These are phyloP conservation scores for Ictalurus punctatus DNA, from an alignment of 2,113 vertebrate genomes.

Conservation along the genomic window DNA sequence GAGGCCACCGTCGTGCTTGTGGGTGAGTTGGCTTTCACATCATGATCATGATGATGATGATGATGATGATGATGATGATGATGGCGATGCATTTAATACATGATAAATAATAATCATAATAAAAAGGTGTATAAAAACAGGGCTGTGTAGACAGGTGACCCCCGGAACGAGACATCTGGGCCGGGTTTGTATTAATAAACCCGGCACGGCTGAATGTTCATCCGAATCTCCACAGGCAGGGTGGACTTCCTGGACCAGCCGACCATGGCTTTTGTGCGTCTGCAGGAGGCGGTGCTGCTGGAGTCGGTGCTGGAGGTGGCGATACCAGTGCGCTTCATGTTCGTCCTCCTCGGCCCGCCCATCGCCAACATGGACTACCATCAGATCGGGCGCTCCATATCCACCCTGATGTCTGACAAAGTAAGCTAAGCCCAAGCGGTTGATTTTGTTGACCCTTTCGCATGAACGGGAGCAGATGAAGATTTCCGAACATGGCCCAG, in stretches of 20 bases:
- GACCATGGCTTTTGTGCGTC: slow-evolving; percentile 95
- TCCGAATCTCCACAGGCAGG: slow-evolving; percentile 73
- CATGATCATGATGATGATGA: neutral
- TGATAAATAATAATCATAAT: neutral
- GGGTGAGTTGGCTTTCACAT: slow-evolving; percentile 72
- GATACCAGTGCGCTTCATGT: slow-evolving; percentile 91
- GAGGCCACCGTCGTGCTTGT: slow-evolving; percentile 97
- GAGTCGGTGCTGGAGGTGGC: slow-evolving; percentile 94
- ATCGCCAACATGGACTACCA: slow-evolving; percentile 96
- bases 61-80: neutral
- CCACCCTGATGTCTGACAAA: slow-evolving; percentile 99
- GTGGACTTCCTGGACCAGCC: slow-evolving; percentile 96
- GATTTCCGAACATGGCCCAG: neutral
- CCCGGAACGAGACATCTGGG: neutral
- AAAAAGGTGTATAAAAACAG: neutral
- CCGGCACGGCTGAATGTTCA: neutral
- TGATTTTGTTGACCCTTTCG: neutral
- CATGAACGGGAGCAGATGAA: neutral
- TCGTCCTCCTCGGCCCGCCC: slow-evolving; percentile 90
- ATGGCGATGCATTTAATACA: neutral
- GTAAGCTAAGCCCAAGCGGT: slow-evolving; percentile 63
- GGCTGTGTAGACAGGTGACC: neutral
- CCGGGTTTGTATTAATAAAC: neutral
- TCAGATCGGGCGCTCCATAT: slow-evolving; percentile 97
- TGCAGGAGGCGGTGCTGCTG: slow-evolving; percentile 89